Percentiles rank a stretch among this genome's conserved stretches.
Evolutionary conservation across 2,113 vertebrate species (phyloP).

Genomic region (Crocuta crocuta): DNA sequence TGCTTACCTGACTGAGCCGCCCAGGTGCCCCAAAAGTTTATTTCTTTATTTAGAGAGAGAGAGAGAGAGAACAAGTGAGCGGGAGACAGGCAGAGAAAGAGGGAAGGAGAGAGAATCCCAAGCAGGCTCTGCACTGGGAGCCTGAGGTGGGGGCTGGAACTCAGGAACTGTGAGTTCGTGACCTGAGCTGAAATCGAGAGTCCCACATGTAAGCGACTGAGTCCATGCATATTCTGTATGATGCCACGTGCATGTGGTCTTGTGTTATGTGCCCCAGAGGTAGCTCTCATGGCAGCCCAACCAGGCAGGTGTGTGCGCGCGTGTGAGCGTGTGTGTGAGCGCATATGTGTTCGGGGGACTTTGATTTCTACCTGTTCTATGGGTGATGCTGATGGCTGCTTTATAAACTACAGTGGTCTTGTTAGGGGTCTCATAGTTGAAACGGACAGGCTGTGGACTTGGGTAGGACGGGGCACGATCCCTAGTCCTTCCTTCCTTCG

Average conservation of each 20-base stretch:
- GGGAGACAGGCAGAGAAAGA: no score
- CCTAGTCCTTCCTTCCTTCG: fast-evolving
- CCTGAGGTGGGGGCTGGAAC: no score
- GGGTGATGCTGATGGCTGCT: not conserved
- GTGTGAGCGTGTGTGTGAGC: not conserved
- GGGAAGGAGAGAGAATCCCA: no score
- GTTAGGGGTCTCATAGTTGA: not conserved
- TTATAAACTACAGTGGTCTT: not conserved
- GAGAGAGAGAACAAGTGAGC: no score
- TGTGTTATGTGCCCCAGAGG: fast-evolving
- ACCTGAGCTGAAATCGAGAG: no score
- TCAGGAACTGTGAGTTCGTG: no score
- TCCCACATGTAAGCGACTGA: no score
- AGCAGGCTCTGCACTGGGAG: no score
- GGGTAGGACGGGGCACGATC: fast-evolving
- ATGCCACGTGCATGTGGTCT: not conserved
- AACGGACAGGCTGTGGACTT: fast-evolving
- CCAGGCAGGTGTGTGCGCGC: not conserved
- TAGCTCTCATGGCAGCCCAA: not conserved
- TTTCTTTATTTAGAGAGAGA: no score
- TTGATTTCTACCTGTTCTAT: not conserved
- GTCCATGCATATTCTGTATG: fast-evolving
- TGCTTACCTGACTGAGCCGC: no score
- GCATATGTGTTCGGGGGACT: not conserved
- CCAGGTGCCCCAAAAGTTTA: no score